Conservation (phyloP, 2,113 vertebrate species). For the Lethenteron reissneri region DNA sequence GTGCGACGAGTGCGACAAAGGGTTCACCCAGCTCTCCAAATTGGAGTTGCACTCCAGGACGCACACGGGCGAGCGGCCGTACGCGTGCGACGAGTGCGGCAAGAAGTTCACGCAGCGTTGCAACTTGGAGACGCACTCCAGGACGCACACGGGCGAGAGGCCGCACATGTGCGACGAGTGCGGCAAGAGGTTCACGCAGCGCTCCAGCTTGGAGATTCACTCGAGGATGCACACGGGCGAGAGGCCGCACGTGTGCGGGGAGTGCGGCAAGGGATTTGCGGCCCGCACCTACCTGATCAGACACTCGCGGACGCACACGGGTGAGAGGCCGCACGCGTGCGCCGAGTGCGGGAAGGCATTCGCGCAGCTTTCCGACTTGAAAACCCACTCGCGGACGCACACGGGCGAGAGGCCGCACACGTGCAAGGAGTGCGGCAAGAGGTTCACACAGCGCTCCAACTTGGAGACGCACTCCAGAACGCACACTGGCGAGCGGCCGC, state of each 20-base stretch:
- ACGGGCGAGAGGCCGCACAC: constrained; percentile 15
- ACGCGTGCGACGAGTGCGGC: background rate
- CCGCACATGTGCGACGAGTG: constrained; percentile 17
- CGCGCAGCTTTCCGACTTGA: constrained; percentile 10
- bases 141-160: no score
- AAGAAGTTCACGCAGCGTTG: no score
- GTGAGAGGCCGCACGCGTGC: background rate
- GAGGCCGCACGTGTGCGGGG: constrained; percentile 17
- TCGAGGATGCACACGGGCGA: constrained; percentile 8
- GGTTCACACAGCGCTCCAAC: constrained; percentile 16
- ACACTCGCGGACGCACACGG: no score
- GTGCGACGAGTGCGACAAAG: background rate
- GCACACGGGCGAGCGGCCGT: constrained; percentile 2
- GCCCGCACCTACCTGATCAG: no score
- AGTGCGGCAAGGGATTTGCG: constrained; percentile 23
- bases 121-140: no score
- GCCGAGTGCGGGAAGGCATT: constrained; percentile 9
- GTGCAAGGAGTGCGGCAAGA: constrained; percentile 17
- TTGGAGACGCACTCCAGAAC: constrained; percentile 17
- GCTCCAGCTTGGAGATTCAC: constrained; percentile 21
- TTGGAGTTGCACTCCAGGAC: background rate
- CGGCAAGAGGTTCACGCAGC: constrained; percentile 18
- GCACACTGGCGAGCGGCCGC: constrained; percentile 17
- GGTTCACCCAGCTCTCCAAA: background rate
- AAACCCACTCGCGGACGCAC: constrained; percentile 16